These are phyloP conservation scores for Drosophila takahashii DNA, from an alignment of 1,140 invertebrate genomes.

Conservation along the genomic window DNA sequence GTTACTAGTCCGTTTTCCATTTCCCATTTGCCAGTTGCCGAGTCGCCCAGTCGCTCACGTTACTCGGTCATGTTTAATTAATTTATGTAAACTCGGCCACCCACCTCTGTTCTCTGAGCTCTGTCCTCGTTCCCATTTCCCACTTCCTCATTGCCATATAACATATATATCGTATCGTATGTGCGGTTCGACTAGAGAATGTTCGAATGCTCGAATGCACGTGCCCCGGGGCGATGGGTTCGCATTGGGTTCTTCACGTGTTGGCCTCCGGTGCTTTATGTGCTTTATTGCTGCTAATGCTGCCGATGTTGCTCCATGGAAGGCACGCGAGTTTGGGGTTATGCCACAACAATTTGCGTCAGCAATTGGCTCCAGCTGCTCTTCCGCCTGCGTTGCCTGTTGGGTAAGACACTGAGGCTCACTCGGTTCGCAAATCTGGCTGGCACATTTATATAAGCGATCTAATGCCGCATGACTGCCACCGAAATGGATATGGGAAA, in stretches of 20 bases:
- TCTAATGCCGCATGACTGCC: conserved; percentile 28
- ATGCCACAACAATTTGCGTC: conserved; percentile 75
- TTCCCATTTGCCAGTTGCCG: conserved; percentile 4
- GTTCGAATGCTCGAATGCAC: conserved; percentile 19
- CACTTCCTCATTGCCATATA: conserved; percentile 21
- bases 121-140: conserved; percentile 13
- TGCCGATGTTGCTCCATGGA: conserved; percentile 19
- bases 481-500: conserved; percentile 7
- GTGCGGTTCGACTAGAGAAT: neutral
- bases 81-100: conserved; percentile 74
- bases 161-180: neutral
- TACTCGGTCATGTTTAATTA: conserved; percentile 76
- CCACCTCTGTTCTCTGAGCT: conserved; percentile 11
- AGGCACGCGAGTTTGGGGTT: conserved; percentile 61
- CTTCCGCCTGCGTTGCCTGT: conserved; percentile 13
- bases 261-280: conserved; percentile 37
- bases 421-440: conserved; percentile 19
- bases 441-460: conserved; percentile 48
- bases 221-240: conserved; percentile 41
- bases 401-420: conserved; percentile 34
- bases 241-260: conserved; percentile 55
- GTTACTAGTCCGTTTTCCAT: conserved; percentile 8
- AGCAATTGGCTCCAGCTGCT: conserved; percentile 50
- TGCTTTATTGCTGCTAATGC: conserved; percentile 24
- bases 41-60: conserved; percentile 55